Evolutionary conservation across 2,888 invertebrate genomes (phyloP).

Genomic region (Rhingia rostrata): DNA sequence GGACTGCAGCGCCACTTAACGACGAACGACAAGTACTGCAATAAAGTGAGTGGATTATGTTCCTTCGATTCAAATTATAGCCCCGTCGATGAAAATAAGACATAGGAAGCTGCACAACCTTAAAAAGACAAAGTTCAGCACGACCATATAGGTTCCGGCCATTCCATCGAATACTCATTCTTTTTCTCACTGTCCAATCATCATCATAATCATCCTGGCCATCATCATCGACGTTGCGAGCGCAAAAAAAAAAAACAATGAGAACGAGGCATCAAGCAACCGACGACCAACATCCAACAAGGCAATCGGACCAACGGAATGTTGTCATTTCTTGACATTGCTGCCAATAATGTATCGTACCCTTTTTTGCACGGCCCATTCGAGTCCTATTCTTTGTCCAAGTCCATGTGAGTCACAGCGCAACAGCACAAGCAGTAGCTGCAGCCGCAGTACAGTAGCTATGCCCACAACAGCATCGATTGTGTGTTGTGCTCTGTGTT

Average conservation of each 20-base stretch:
- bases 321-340: slow-evolving; percentile 75
- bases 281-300: slow-evolving; percentile 59
- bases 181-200: slow-evolving; percentile 73
- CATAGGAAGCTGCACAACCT: no score
- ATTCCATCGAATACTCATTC: slow-evolving; percentile 40
- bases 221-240: slow-evolving; percentile 44
- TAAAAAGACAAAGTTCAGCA: background rate
- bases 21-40: no score
- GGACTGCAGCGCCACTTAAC: no score
- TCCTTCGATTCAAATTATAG: no score
- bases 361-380: slow-evolving; percentile 59
- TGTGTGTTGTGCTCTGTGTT: slow-evolving; percentile 72
- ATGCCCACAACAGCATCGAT: slow-evolving; percentile 21
- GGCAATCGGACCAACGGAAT: slow-evolving; percentile 73
- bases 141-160: background rate
- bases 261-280: slow-evolving; percentile 42
- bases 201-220: slow-evolving; percentile 71
- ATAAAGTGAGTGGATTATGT: no score
- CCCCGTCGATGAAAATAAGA: no score
- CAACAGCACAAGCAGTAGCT: slow-evolving; percentile 10
- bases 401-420: slow-evolving; percentile 32
- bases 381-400: slow-evolving; percentile 53
- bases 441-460: background rate
- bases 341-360: slow-evolving; percentile 72
- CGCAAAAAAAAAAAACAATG: slow-evolving; percentile 33